Conservation (phyloP, 1,140 invertebrate genomes). For the Cardiocondyla obscurior region DNA sequence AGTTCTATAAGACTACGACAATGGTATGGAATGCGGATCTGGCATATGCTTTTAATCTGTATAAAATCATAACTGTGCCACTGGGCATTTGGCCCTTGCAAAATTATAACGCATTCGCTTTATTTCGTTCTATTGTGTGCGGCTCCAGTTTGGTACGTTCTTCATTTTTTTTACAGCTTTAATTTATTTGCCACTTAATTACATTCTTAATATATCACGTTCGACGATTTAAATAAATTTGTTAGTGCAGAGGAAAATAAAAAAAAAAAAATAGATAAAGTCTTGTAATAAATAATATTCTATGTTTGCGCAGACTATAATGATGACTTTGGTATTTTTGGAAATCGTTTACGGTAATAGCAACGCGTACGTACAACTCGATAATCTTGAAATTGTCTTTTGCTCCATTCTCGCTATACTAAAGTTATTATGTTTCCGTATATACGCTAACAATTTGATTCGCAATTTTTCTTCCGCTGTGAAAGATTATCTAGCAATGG, state of each 20-base stretch:
- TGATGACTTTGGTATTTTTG: background rate
- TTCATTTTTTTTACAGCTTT: background rate
- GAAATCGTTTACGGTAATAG: conserved; percentile 13
- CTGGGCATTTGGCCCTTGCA: conserved; percentile 58
- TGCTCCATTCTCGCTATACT: background rate
- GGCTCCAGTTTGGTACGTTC: background rate
- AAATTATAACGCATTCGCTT: background rate
- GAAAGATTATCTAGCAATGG: conserved; percentile 28
- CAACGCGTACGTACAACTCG: conserved; percentile 5
- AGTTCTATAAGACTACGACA: background rate
- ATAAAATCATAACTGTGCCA: conserved; percentile 25
- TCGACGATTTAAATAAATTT: background rate
- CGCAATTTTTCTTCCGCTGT: conserved; percentile 32
- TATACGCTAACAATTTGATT: background rate
- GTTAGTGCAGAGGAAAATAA: background rate
- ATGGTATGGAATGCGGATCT: conserved; percentile 27
- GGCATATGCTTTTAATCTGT: conserved; percentile 2
- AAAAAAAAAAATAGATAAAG: background rate
- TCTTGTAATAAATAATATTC: background rate
- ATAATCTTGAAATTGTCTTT: background rate
- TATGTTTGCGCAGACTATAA: conserved; percentile 1
- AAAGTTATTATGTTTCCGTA: conserved; percentile 11
- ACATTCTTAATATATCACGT: background rate
- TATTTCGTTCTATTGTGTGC: background rate
- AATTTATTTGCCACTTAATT: background rate